Evolutionary conservation across 1,140 invertebrate species (phyloP), one percentile per base, ranked within the genome.

Genomic region (Sogatella furcifera): DNA sequence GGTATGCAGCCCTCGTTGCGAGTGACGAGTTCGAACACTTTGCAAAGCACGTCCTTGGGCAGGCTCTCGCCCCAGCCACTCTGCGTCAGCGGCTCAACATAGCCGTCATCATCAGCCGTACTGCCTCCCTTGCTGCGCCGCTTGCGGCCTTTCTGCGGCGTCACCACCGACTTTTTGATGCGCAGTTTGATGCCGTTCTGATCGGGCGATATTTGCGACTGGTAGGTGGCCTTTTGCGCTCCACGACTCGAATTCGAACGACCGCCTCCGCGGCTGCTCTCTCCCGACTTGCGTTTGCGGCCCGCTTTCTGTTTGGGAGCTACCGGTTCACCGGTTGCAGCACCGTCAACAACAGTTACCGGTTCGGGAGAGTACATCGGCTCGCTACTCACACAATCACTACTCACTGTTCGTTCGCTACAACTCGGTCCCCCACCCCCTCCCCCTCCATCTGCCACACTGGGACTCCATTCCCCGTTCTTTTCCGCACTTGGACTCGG

Each of bases 21-120:
- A 21, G 83, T 79, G 52, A 83, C 79, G 70, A 82, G 72, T 65
- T 81, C 72, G 70, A 90, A 89, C 67, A 92, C 86, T 70, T 84
- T 78, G 43, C 76, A 72, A 57, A 90, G 79, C 62, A 89, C 73
- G 64, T 81, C 75, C 68, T 79, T 75, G 22, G 88, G 86, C 63
- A 89, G 68, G 56, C 64, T 71, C 28, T 73, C 65, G 5, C 77
- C 83, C 83, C 83, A 85, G 3, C 65, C 67, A 68, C 77, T 77
- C 67, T 82, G 80, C 57, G 78, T 77, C 19, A 70, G 60, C 17
- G 75, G 73, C 65, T 78, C 76, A 17, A 69, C 70, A 63, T 72
- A 54, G 21, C 55, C 52, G 57, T 65, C 31, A 52, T 58, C 42
- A 15, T 59, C 34, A 46, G 55, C 53, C 9, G 34, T 13, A 52